Evolutionary conservation across 2,113 vertebrate genomes (phyloP).

Genomic region (Nibea albiflora): DNA sequence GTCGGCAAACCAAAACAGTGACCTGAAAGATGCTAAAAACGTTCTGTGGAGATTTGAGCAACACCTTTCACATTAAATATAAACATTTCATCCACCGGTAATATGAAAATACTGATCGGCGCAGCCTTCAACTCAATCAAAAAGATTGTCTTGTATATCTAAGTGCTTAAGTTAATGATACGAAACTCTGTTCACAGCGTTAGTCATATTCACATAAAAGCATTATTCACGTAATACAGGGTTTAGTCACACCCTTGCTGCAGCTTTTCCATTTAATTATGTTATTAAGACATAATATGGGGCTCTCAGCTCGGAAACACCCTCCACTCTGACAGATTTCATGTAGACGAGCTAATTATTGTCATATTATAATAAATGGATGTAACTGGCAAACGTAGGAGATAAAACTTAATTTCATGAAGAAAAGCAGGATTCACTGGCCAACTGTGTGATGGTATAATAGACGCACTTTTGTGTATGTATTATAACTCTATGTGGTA

Average conservation of each 20-base stretch:
- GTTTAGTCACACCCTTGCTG: conserved; percentile 14
- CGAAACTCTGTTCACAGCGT: neutral
- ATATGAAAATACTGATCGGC: neutral
- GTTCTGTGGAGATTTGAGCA: too few relatives aligned
- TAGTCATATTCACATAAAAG: conserved; percentile 13
- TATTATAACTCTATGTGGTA: neutral
- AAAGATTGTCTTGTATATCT: neutral
- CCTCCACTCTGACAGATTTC: neutral
- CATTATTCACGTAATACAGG: conserved; percentile 19
- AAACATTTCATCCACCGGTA: neutral
- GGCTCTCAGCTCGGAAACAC: neutral
- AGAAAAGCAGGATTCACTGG: neutral
- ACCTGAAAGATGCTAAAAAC: neutral
- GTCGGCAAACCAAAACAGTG: neutral
- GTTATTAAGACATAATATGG: neutral
- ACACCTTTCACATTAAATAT: neutral
- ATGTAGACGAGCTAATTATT: neutral
- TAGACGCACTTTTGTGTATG: neutral
- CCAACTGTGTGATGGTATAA: neutral
- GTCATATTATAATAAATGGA: neutral
- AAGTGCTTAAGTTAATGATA: neutral
- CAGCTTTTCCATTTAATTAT: neutral
- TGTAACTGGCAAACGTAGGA: neutral
- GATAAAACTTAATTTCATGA: neutral
- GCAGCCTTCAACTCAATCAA: neutral